Conservation (phyloP, 2,888 invertebrate species). For the Pachliopta kotzebuea region DNA sequence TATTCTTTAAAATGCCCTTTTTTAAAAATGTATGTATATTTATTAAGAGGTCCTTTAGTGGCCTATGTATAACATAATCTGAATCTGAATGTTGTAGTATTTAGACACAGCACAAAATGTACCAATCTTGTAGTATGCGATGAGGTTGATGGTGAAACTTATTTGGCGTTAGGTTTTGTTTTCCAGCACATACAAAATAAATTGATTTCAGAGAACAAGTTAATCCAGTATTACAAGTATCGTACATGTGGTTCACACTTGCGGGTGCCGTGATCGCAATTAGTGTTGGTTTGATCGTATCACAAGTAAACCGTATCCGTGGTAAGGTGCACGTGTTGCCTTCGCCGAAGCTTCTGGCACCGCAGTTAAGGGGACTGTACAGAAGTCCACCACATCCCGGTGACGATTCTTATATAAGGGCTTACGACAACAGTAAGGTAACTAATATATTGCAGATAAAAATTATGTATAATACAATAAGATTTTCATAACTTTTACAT, state of each 20-base stretch:
- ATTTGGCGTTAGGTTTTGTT: no score
- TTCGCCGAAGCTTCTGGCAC: conserved; percentile 82
- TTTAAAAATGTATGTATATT: no score
- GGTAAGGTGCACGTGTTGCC: conserved; percentile 61
- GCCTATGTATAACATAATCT: no score
- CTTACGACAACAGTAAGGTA: conserved; percentile 65
- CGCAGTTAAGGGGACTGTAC: conserved; percentile 83
- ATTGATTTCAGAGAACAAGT: conserved; percentile 66
- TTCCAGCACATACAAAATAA: no score
- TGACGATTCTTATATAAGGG: conserved; percentile 64
- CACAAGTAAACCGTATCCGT: conserved; percentile 50
- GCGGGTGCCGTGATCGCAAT: conserved; percentile 59
- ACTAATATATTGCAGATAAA: no score
- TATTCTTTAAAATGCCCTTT: no score
- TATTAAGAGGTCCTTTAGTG: no score
- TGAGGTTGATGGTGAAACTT: no score
- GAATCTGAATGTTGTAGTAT: no score
- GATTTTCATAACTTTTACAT: neutral
- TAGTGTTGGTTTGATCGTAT: conserved; percentile 53
- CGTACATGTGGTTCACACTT: conserved; percentile 89
- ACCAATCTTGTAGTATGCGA: no score
- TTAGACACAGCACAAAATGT: no score
- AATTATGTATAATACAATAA: no score
- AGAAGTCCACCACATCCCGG: conserved; percentile 69
- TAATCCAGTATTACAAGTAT: conserved; percentile 85